Base-by-base conservation (phyloP, 2,888 invertebrate genomes). In the Drosophila nr. medialis region DNA sequence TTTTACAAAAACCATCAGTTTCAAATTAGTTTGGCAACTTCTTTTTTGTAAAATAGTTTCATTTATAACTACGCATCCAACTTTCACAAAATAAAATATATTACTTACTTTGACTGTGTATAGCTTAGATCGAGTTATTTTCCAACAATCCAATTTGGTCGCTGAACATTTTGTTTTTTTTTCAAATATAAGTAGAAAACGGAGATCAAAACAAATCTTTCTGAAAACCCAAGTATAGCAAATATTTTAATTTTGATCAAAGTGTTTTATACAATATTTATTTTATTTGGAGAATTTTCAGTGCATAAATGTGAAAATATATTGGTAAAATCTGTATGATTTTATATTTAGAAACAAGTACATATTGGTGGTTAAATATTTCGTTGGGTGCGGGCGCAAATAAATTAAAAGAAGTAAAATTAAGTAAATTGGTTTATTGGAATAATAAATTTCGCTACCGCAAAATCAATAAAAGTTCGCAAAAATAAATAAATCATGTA, bases 351-450 rank as follows among this genome's bases (percentile, higher is more conserved):
- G 27, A 59, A 62, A 36, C 36, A 21, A 55, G 6, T n/a, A 49
- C 42, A 24, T 62, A 10, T 18, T 61, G 66, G 77, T 34, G 71
- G 71, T 77, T 66, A 30, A 32, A 13, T 24, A 61, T 24, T 61
- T 56, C 10, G 49, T 18, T 27, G 13, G 45, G 51, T 61, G 76
- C 80, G 64, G 80, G 63, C 48, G 49, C 40, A 63, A 62, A 65
- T 49, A 55, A 58, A 45, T 13, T 45, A 2, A 21, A 34, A 24
- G 6, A 48, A 38, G 6, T n/a, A n/a, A 15, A 67, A 24, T 27
- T 18, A 50, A n/a, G 60, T 21, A 40, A 49, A 50, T 27, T 32
- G n/a, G 4, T 54, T 50, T 36, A 34, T 54, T 49, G 4, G 18
- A 45, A 38, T 53, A 60, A 60, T 54, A n/a, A 54, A 60, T 34